Evolutionary conservation across 1,140 invertebrate genomes (phyloP).

Genomic region (Sarcophaga bullata): DNA sequence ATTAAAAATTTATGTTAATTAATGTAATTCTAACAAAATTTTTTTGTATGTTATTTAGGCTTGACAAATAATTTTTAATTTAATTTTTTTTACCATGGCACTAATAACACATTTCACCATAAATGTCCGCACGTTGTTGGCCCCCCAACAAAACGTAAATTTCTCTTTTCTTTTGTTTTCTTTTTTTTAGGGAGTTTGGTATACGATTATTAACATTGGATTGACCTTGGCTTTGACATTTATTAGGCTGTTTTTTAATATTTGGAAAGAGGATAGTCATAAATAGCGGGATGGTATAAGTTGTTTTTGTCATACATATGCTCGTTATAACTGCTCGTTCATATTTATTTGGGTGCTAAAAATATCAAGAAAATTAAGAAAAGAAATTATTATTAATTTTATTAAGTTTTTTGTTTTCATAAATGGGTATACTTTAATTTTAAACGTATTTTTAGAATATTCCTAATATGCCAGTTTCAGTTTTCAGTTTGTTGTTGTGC

Average conservation of each 20-base stretch:
- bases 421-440: too few species aligned
- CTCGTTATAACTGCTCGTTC: background rate
- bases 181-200: background rate
- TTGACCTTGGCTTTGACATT: conserved; percentile 33
- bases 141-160: background rate
- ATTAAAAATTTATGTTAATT: conserved; percentile 10
- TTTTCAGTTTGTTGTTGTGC: too few species aligned
- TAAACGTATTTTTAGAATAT: too few species aligned
- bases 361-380: background rate
- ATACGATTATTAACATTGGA: background rate
- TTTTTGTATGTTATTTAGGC: background rate
- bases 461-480: too few species aligned
- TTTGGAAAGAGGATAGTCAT: background rate
- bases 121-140: background rate
- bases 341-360: background rate
- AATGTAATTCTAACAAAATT: background rate
- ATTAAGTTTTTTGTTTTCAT: too few species aligned
- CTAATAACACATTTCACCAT: conserved; percentile 4
- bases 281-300: background rate
- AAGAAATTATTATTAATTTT: background rate
- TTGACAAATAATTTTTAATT: too few species aligned
- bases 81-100: too few species aligned
- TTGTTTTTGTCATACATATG: background rate
- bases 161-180: background rate
- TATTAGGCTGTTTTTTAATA: background rate